These are phyloP conservation scores for Drosophila setifemur DNA, from an alignment of 1,140 invertebrate genomes.

Conservation along the genomic window DNA sequence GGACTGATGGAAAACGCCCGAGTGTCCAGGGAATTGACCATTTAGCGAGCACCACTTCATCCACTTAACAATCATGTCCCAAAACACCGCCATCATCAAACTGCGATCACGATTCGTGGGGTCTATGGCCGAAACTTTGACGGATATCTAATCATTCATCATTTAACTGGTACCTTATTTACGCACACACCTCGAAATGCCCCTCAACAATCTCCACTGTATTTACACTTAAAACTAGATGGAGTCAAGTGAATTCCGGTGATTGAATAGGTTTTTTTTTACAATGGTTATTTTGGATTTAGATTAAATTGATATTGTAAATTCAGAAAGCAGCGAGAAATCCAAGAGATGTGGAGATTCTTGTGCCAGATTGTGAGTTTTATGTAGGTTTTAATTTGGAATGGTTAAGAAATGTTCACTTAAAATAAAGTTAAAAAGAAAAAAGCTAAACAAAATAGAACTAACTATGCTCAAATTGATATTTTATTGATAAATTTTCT, in stretches of 20 bases:
- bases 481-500: too few species aligned
- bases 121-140: not conserved
- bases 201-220: not conserved
- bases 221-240: not conserved
- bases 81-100: conserved; percentile 1
- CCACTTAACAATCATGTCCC: not conserved
- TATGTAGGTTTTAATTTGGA: too few species aligned
- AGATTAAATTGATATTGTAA: not conserved
- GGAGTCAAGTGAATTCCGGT: not conserved
- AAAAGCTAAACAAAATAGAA: too few species aligned
- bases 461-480: too few species aligned
- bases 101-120: conserved; percentile 12
- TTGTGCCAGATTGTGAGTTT: too few species aligned
- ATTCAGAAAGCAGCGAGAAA: not conserved
- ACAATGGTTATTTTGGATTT: not conserved
- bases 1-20: conserved; percentile 23
- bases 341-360: too few species aligned
- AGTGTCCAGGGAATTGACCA: conserved; percentile 42
- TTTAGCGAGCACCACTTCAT: conserved; percentile 2
- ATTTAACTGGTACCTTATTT: conserved; percentile 9
- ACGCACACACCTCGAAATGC: not conserved
- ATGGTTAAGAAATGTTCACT: too few species aligned
- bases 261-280: not conserved
- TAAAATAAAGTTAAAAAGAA: too few species aligned
- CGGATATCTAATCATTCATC: conserved; percentile 18